phyloP scores from a whole-genome alignment of 2,888 invertebrate genomes.

The Ochropleura plecta region DNA sequence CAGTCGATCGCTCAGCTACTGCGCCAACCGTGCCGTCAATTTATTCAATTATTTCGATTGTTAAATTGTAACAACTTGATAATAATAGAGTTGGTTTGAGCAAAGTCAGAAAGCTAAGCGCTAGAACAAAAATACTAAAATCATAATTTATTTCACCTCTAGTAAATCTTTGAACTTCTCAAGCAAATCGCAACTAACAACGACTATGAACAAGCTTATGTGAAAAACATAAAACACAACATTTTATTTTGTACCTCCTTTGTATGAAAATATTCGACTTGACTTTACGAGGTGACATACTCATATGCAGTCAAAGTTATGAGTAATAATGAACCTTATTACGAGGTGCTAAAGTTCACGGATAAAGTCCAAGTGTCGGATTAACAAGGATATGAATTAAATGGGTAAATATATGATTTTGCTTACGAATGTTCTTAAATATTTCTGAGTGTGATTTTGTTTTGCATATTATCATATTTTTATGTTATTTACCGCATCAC shows the following conservation, averaged over 20 bases:
- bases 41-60: too few species aligned
- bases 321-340: conserved; percentile 50
- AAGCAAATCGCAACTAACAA: conserved; percentile 41
- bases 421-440: conserved; percentile 41
- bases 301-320: conserved; percentile 41
- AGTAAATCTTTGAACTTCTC: conserved; percentile 23
- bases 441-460: not conserved
- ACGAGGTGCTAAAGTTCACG: conserved; percentile 43
- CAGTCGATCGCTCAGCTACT: too few species aligned
- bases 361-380: conserved; percentile 20
- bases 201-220: conserved; percentile 54
- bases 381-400: conserved; percentile 51
- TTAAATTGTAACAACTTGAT: too few species aligned
- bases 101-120: too few species aligned
- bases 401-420: conserved; percentile 34
- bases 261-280: conserved; percentile 59
- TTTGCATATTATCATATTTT: not conserved
- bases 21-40: too few species aligned
- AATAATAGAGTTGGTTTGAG: too few species aligned
- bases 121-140: conserved; percentile 1
- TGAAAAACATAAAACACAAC: conserved; percentile 58
- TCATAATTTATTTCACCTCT: conserved; percentile 7
- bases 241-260: conserved; percentile 55
- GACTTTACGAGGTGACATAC: conserved; percentile 55
- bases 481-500: not conserved